Evolutionary conservation across 1,140 invertebrate species (phyloP).

Genomic region (Aphaenogaster floridana): DNA sequence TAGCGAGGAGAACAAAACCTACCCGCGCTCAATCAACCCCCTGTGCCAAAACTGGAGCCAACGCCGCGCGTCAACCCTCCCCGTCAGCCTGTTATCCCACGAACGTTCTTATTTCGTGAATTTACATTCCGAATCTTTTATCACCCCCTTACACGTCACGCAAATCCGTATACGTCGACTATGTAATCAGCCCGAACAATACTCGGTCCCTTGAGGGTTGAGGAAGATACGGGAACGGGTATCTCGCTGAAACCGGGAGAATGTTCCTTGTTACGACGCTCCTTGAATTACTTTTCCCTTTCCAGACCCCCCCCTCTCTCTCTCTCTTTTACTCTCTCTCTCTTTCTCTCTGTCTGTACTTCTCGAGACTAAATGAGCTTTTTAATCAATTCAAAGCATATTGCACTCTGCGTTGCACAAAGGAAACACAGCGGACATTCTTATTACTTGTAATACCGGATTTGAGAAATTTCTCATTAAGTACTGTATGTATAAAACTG

Average conservation of each 20-base stretch:
- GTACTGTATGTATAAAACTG: not conserved
- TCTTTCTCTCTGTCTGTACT: not conserved
- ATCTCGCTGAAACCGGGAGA: not conserved
- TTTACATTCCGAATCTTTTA: conserved; percentile 14
- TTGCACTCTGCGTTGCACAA: not conserved
- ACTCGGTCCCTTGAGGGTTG: not conserved
- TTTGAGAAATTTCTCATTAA: conserved; percentile 23
- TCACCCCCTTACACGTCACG: not conserved
- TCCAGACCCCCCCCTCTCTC: not conserved
- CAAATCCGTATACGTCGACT: not conserved
- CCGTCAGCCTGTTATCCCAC: not conserved
- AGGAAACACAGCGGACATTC: not conserved
- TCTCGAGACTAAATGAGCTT: conserved; percentile 26
- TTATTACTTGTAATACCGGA: not conserved
- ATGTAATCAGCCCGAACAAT: conserved; percentile 5
- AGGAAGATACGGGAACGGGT: not conserved
- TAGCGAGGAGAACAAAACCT: not conserved
- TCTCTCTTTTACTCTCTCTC: not conserved
- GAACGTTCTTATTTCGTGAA: conserved; percentile 1
- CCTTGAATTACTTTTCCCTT: conserved; percentile 34
- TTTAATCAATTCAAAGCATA: conserved; percentile 41
- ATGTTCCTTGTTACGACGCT: not conserved
- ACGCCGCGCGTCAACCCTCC: not conserved
- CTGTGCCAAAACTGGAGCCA: not conserved
- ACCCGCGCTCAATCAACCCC: not conserved